Evolutionary conservation across 2,888 invertebrate genomes (phyloP).

Genomic region (Drosophila borborema): DNA sequence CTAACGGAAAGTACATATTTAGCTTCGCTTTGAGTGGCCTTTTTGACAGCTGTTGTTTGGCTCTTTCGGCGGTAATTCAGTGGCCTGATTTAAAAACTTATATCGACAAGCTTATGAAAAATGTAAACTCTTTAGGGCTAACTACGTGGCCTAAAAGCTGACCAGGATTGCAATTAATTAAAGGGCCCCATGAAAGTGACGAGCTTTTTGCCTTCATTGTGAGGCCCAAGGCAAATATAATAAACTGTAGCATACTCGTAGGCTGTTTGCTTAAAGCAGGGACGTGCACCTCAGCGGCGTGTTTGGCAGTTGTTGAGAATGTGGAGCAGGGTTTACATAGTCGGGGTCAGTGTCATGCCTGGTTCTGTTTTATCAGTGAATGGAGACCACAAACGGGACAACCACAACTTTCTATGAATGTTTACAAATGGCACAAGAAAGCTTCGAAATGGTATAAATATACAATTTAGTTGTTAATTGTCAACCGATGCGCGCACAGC

Average conservation of each 20-base stretch:
- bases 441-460: constrained; percentile 29
- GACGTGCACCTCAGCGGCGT: constrained; percentile 25
- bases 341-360: constrained; percentile 63
- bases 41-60: constrained; percentile 61
- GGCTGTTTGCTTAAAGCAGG: constrained; percentile 33
- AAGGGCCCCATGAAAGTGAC: constrained; percentile 3
- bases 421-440: constrained; percentile 43
- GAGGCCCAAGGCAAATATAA: not conserved
- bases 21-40: constrained; percentile 30
- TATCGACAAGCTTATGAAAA: constrained; percentile 32
- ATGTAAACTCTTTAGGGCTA: constrained; percentile 12
- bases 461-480: constrained; percentile 22
- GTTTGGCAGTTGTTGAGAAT: constrained; percentile 7
- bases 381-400: constrained; percentile 51
- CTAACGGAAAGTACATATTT: constrained; percentile 18
- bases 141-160: constrained; percentile 3
- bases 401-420: constrained; percentile 53
- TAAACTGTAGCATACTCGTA: constrained; percentile 41
- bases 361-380: constrained; percentile 52
- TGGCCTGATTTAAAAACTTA: constrained; percentile 40
- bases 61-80: constrained; percentile 22
- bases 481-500: constrained; percentile 16
- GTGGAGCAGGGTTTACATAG: constrained; percentile 7
- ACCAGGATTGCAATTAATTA: not conserved
- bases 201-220: too few species aligned